Percentiles rank a stretch among this genome's conserved stretches.
Evolutionary conservation across 2,797 vertebrate genomes (phyloP).

Genomic region (Coccyzus lansbergi): DNA sequence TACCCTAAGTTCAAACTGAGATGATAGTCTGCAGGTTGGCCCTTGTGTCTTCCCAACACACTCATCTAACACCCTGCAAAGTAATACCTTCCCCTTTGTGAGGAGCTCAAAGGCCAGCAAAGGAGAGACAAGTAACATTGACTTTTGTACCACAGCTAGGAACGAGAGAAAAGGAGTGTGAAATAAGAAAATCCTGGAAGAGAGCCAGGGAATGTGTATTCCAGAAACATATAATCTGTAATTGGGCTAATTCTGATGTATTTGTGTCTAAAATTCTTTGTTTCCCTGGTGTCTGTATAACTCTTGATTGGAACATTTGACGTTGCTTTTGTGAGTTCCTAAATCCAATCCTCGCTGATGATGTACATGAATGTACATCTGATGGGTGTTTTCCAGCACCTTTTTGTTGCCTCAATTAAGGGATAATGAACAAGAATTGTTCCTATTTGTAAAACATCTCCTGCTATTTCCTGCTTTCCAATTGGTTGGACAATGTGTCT

Average conservation of each 20-base stretch:
- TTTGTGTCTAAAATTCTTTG: conserved; percentile 75
- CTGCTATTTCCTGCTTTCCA: conserved; percentile 72
- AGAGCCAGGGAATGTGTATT: conserved; percentile 71
- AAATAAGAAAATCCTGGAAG: conserved; percentile 63
- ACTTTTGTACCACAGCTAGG: conserved; percentile 14
- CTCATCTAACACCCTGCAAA: neutral
- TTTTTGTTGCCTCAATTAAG: conserved; percentile 83
- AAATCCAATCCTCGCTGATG: conserved; percentile 79
- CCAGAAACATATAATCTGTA: conserved; percentile 75
- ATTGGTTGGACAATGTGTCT: conserved; percentile 78
- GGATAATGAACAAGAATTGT: conserved; percentile 84
- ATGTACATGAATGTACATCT: conserved; percentile 76
- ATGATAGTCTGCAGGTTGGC: neutral
- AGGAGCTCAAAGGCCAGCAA: neutral
- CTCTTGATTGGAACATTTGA: conserved; percentile 81
- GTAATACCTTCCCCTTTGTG: neutral
- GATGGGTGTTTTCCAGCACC: conserved; percentile 83
- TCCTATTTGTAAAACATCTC: conserved; percentile 81
- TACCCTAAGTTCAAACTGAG: neutral
- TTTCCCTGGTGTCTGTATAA: conserved; percentile 77
- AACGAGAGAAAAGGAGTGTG: conserved; percentile 42
- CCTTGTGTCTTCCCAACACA: neutral
- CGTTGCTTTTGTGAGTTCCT: conserved; percentile 76
- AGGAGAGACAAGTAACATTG: neutral
- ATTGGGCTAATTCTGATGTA: conserved; percentile 80